Conservation (phyloP, 2,888 invertebrate genomes). For the Drosophila subquinaria region DNA sequence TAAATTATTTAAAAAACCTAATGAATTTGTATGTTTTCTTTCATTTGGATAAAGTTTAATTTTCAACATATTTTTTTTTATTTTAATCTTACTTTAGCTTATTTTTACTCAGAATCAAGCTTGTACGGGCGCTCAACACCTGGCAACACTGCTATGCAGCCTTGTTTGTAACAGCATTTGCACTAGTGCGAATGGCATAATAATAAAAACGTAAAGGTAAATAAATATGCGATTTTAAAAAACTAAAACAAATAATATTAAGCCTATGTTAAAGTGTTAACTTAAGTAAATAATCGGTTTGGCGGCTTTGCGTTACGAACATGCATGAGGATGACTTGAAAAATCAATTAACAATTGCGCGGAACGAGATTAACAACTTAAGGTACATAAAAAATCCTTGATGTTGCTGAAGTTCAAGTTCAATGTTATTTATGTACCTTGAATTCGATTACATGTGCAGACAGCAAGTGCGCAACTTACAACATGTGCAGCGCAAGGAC, state of each 20-base stretch:
- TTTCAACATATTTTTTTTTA: too few relatives aligned
- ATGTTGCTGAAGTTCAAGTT: constrained; percentile 68
- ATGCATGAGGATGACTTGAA: constrained; percentile 84
- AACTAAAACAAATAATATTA: constrained; percentile 27
- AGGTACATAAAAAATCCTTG: constrained; percentile 86
- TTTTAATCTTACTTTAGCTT: too few relatives aligned
- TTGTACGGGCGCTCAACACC: too few relatives aligned
- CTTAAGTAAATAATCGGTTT: constrained; percentile 31
- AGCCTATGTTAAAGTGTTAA: constrained; percentile 22
- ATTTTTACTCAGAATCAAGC: too few relatives aligned
- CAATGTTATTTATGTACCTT: constrained; percentile 55
- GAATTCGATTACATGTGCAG: constrained; percentile 85
- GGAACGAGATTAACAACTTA: constrained; percentile 93
- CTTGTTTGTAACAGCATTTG: neutral
- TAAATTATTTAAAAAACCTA: too few relatives aligned
- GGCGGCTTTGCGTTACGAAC: constrained; percentile 36
- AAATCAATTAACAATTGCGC: constrained; percentile 89
- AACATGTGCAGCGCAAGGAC: constrained; percentile 88
- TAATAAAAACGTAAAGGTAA: constrained; percentile 45
- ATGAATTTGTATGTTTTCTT: too few relatives aligned
- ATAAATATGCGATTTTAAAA: constrained; percentile 42
- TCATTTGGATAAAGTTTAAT: too few relatives aligned
- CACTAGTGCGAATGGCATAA: constrained; percentile 39
- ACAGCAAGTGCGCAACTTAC: constrained; percentile 90
- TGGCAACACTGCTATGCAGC: neutral